Evolutionary conservation across 30 jellyfish, hydroid and myxozoan genomes (phyloP).

Genomic region (Phacellophora camtschatica): DNA sequence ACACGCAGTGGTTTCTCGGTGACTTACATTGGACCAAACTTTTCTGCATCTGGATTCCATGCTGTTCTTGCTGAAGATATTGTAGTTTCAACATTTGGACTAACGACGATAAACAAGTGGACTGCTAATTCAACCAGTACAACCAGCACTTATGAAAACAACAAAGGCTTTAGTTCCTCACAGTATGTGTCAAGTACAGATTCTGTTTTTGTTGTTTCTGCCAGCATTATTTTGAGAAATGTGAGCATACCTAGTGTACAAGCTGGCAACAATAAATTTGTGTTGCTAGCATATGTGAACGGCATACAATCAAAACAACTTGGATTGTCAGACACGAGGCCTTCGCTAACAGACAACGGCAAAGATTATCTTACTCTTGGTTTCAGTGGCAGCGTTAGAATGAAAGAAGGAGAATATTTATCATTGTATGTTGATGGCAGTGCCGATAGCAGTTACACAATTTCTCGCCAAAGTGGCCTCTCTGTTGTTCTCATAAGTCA

Average conservation of each 20-base stretch:
- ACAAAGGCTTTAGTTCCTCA: slow-evolving; percentile 15
- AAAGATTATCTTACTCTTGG: slow-evolving; percentile 54
- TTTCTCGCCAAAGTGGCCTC: slow-evolving; percentile 66
- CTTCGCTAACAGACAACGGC: slow-evolving; percentile 12
- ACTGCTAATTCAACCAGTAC: slow-evolving; percentile 4
- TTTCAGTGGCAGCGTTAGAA: slow-evolving; percentile 65
- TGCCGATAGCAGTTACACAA: slow-evolving; percentile 21
- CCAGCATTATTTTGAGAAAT: slow-evolving; percentile 49
- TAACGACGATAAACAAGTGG: slow-evolving; percentile 38
- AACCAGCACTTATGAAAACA: slow-evolving; percentile 30
- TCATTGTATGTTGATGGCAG: slow-evolving; percentile 23
- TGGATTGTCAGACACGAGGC: slow-evolving; percentile 59
- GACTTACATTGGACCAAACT: slow-evolving; percentile 86
- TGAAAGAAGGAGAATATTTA: slow-evolving; percentile 50
- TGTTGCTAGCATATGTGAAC: slow-evolving; percentile 41
- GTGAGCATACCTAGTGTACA: slow-evolving; percentile 34
- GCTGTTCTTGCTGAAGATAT: slow-evolving; percentile 49
- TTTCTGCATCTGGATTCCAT: slow-evolving; percentile 89
- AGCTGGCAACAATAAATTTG: slow-evolving; percentile 11
- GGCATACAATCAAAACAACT: slow-evolving; percentile 41
- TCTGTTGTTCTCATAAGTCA: slow-evolving; percentile 57
- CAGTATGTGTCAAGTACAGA: slow-evolving; percentile 38
- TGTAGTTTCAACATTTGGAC: slow-evolving; percentile 2
- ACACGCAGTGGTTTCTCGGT: slow-evolving; percentile 59
- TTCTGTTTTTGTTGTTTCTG: slow-evolving; percentile 77